Evolutionary conservation across 64 coral and sea anemone genomes (phyloP), one percentile per base, ranked within the genome.

Genomic region (Actinia tenebrosa): DNA sequence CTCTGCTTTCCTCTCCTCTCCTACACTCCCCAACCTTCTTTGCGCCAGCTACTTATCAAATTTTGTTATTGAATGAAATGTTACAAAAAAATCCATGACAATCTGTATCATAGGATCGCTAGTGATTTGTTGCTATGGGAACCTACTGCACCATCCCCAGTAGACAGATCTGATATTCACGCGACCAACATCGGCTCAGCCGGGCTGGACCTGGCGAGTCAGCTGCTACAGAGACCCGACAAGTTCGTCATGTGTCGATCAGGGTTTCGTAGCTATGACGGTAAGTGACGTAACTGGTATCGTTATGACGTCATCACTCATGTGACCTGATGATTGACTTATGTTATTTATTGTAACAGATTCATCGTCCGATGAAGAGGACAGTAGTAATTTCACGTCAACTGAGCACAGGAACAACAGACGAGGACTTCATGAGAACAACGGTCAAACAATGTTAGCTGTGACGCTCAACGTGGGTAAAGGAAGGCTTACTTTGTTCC

Each of bases 161-260:
- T 88, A 20, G 90, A 92, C 55, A 71, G 91, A 77, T 84, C 89
- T 16, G 97, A 99, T 58, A 84, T 84, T 64, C 89, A 81, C 83
- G 86, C 86, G 16, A 90, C 87, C 19, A 90, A 54, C 56, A 82
- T 96, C 71, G 80, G 87, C 18, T n/a, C 88, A 56, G 60, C 89
- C 44, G 93, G 88, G 83, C 62, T 99, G 71, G 97, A 99, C 83
- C 88, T 99, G 54, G 93, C 97, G 47, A 92, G 90, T 55, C 93
- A 94, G 77, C 79, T 99, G 82, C 79, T 92, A 61, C 94, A 95
- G 89, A 90, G 89, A 56, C 90, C 90, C 7, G 90, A 91, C 55
- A 92, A 90, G 26, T 99, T 99, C 78, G 90, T 95, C 63, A 99
- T 99, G 97, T 99, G 97, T 77, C 86, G 91, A 75, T 99, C 97